Evolutionary conservation across 37 sponge, comb jelly and placozoan species (phyloP).

Genomic region (Crambe crambe): DNA sequence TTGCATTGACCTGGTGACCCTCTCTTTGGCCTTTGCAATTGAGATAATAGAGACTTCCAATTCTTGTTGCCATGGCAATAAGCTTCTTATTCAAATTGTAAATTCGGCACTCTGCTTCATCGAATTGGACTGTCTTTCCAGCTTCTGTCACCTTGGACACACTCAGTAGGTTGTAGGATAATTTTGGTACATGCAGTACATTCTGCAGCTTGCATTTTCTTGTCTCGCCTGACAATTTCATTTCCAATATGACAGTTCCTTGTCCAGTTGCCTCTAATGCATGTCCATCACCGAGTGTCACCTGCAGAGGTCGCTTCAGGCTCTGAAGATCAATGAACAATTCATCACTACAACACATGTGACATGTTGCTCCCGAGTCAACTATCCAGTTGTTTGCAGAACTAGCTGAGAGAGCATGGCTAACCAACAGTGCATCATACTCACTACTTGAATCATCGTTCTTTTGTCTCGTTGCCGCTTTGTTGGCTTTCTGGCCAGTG

Average conservation of each 20-base stretch:
- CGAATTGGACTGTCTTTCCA: too few relatives aligned
- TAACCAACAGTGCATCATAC: not conserved
- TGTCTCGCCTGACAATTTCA: not conserved
- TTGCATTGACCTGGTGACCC: not conserved
- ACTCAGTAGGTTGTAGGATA: too few relatives aligned
- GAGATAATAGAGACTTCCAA: slow-evolving; percentile 2
- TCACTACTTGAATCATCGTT: not conserved
- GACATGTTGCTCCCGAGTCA: slow-evolving; percentile 35
- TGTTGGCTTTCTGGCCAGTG: not conserved
- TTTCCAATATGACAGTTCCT: not conserved
- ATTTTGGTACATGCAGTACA: too few relatives aligned
- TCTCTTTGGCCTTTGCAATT: not conserved
- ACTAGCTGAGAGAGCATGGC: too few relatives aligned
- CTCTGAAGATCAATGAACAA: too few relatives aligned
- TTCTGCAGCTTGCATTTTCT: not conserved
- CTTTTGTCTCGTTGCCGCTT: too few relatives aligned
- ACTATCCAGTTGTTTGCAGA: slow-evolving; percentile 29
- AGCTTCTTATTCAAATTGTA: too few relatives aligned
- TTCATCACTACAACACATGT: slow-evolving; percentile 5
- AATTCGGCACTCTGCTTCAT: too few relatives aligned
- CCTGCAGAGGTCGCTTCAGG: not conserved
- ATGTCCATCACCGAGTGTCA: slow-evolving; percentile 20
- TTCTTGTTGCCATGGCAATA: not conserved
- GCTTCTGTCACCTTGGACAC: too few relatives aligned
- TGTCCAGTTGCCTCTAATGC: too few relatives aligned